phyloP scores from a whole-genome alignment of 2,888 invertebrate genomes.

The Esperia sulphurella region DNA sequence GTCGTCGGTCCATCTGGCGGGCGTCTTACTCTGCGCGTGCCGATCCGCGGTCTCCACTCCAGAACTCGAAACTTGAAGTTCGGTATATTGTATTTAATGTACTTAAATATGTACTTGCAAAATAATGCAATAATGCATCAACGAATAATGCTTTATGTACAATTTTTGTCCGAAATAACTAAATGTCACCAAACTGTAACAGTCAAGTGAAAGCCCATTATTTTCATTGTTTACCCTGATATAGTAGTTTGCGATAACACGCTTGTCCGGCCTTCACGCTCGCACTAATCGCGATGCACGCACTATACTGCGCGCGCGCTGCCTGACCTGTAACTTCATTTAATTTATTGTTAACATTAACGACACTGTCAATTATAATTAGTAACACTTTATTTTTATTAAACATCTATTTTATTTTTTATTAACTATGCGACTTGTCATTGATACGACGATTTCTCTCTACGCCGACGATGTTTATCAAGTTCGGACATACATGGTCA shows the following conservation, averaged over 20 bases:
- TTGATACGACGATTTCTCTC: neutral
- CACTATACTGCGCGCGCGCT: slow-evolving; percentile 29
- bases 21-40: too few species aligned
- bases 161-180: neutral
- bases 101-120: too few species aligned
- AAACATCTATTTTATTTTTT: neutral
- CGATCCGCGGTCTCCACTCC: too few species aligned
- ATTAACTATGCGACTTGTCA: neutral
- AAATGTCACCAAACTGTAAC: neutral
- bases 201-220: slow-evolving; percentile 7
- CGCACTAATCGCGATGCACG: slow-evolving; percentile 50
- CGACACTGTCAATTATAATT: slow-evolving; percentile 3
- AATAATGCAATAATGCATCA: too few species aligned
- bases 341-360: slow-evolving; percentile 33
- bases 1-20: too few species aligned
- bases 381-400: neutral
- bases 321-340: slow-evolving; percentile 37
- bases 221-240: slow-evolving; percentile 42
- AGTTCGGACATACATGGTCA: slow-evolving; percentile 7
- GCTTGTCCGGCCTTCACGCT: slow-evolving; percentile 55
- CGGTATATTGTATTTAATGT: too few species aligned
- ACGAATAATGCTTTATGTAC: neutral
- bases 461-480: neutral
- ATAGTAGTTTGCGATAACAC: slow-evolving; percentile 44
- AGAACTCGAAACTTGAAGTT: too few species aligned